A percentile compares a stretch with the other conserved stretches of the same genome.
These are phyloP conservation scores for Antennarius striatus DNA, from an alignment of 2,113 vertebrate genomes.

Conservation along the genomic window DNA sequence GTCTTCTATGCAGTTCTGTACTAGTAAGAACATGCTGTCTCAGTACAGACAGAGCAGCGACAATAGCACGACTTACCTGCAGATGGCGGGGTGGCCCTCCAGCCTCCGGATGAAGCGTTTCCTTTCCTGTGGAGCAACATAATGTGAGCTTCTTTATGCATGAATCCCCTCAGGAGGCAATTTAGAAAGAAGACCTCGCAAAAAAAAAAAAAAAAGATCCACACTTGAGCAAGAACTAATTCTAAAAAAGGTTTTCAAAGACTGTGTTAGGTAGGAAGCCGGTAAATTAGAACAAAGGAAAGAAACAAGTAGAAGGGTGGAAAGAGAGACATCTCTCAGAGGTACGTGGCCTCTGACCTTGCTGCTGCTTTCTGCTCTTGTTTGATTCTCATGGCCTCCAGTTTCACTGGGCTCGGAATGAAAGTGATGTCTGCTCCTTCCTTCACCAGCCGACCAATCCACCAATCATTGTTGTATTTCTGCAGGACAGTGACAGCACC, in stretches of 20 bases:
- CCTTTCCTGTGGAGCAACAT: slow-evolving; percentile 83
- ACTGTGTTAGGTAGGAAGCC: slow-evolving; percentile 7
- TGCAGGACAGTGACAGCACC: slow-evolving; percentile 46
- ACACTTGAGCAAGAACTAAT: slow-evolving; percentile 36
- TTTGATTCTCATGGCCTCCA: slow-evolving; percentile 90
- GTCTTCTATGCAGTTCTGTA: not conserved
- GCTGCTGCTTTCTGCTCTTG: slow-evolving; percentile 87
- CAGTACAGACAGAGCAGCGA: slow-evolving; percentile 15
- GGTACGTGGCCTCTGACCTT: slow-evolving; percentile 67
- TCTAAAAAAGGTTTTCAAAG: slow-evolving; percentile 35
- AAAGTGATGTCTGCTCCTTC: slow-evolving; percentile 96
- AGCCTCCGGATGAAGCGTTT: slow-evolving; percentile 86
- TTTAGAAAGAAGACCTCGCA: slow-evolving; percentile 36
- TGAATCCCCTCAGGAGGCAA: slow-evolving; percentile 52
- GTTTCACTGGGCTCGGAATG: slow-evolving; percentile 94
- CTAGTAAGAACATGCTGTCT: slow-evolving; percentile 1
- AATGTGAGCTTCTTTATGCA: slow-evolving; percentile 57
- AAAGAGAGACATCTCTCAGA: not conserved
- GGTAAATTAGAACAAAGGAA: slow-evolving; percentile 24
- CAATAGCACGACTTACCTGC: slow-evolving; percentile 81
- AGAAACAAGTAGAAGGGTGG: slow-evolving; percentile 1
- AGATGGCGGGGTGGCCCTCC: slow-evolving; percentile 92
- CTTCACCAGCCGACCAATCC: slow-evolving; percentile 95
- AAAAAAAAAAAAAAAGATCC: slow-evolving; percentile 23
- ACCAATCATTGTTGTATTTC: slow-evolving; percentile 98